phyloP scores from a whole-genome alignment of 2,888 invertebrate species.

The Himalopsyche kuldschensis region DNA sequence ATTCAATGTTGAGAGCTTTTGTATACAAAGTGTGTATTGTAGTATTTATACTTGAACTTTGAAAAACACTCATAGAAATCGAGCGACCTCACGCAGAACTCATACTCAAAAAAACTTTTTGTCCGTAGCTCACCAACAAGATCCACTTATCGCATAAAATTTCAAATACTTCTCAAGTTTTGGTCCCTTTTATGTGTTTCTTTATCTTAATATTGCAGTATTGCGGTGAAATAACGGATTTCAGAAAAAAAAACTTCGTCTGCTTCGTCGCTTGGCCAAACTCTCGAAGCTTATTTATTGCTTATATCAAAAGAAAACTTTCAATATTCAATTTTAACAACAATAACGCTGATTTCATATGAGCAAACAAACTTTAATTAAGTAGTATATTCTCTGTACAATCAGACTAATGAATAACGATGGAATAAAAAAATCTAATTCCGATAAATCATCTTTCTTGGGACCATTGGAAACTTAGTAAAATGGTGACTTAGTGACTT shows the following conservation, averaged over 20 bases:
- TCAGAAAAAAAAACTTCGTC: neutral
- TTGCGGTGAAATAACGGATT: neutral
- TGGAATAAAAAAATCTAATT: too few species aligned
- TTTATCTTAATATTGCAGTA: constrained; percentile 14
- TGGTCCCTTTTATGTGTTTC: constrained; percentile 11
- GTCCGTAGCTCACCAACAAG: constrained; percentile 19
- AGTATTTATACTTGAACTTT: neutral
- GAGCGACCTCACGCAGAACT: neutral
- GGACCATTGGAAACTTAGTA: too few species aligned
- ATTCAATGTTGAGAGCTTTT: neutral
- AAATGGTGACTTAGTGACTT: too few species aligned
- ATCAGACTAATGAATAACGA: too few species aligned
- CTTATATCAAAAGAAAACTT: neutral
- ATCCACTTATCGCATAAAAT: constrained; percentile 28
- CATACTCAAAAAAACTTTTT: neutral
- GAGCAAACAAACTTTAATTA: too few species aligned
- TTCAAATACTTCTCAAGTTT: constrained; percentile 21
- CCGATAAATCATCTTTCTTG: too few species aligned
- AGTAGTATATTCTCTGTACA: too few species aligned
- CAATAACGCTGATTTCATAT: neutral
- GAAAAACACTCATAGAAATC: neutral
- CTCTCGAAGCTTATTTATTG: neutral
- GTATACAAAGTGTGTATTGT: neutral
- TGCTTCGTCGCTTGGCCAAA: neutral
- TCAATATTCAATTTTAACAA: neutral